phyloP scores from a whole-genome alignment of 2,888 invertebrate species.

The Poecilus cupreus region DNA sequence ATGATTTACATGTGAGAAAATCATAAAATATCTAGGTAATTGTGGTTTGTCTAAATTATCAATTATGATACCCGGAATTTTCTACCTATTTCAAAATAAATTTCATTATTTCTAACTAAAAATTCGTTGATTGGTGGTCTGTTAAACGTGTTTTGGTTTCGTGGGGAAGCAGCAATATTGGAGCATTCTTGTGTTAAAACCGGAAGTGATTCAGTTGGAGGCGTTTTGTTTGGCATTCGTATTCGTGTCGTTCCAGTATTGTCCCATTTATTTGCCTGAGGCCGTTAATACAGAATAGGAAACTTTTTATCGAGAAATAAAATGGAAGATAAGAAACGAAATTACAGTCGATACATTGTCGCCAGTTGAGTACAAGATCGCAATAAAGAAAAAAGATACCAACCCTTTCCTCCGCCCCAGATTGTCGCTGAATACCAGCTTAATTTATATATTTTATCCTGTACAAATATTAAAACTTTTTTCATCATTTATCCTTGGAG shows the following conservation, averaged over 20 bases:
- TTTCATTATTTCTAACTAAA: too few relatives aligned
- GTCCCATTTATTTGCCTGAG: not conserved
- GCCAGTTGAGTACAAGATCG: conserved; percentile 1
- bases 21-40: too few relatives aligned
- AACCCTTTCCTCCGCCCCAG: not conserved
- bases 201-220: too few relatives aligned
- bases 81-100: too few relatives aligned
- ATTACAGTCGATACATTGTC: conserved; percentile 45
- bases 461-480: conserved; percentile 53
- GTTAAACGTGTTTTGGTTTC: too few relatives aligned
- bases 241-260: not conserved
- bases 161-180: too few relatives aligned
- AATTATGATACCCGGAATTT: too few relatives aligned
- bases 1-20: too few relatives aligned
- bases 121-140: too few relatives aligned
- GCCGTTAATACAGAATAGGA: conserved; percentile 6
- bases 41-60: too few relatives aligned
- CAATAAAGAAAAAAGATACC: conserved; percentile 43
- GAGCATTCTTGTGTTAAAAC: too few relatives aligned
- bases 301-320: conserved; percentile 30
- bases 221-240: not conserved
- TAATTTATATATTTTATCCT: conserved; percentile 54
- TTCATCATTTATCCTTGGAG: conserved; percentile 47
- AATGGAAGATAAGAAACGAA: conserved; percentile 7
- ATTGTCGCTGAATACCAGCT: conserved; percentile 27